phyloP scores from a whole-genome alignment of 1,140 invertebrate genomes.

The Drosophila pachea region DNA sequence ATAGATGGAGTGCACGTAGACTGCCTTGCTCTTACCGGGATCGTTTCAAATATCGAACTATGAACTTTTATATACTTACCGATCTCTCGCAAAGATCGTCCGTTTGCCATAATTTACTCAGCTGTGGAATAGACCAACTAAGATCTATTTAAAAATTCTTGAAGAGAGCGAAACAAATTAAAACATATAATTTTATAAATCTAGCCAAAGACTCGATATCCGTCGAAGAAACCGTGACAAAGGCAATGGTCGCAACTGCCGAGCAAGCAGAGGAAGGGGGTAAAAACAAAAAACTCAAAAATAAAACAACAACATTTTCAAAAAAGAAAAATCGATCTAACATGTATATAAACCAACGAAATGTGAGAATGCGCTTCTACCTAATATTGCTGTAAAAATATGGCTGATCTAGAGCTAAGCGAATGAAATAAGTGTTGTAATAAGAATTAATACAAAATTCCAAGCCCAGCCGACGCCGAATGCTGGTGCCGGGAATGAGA shows the following conservation, averaged over 20 bases:
- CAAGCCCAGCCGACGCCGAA: neutral
- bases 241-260: conserved; percentile 62
- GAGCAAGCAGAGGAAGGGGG: conserved; percentile 70
- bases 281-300: conserved; percentile 36
- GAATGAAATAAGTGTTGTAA: neutral
- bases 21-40: no score
- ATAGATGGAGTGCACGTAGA: no score
- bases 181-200: conserved; percentile 30
- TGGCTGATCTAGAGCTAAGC: neutral
- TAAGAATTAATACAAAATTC: neutral
- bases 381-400: neutral
- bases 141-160: no score
- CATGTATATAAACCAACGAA: neutral
- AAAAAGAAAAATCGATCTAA: neutral
- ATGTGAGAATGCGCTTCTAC: neutral
- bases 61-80: no score
- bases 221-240: conserved; percentile 64
- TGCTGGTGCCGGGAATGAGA: neutral
- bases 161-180: neutral
- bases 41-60: no score
- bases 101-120: no score
- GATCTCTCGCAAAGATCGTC: no score
- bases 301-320: conserved; percentile 2
- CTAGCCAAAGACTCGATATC: conserved; percentile 58
- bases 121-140: no score